Percentiles rank a stretch among this genome's conserved stretches.
phyloP scores from a whole-genome alignment of 2,888 invertebrate genomes.

The Nymphalis c-album region DNA sequence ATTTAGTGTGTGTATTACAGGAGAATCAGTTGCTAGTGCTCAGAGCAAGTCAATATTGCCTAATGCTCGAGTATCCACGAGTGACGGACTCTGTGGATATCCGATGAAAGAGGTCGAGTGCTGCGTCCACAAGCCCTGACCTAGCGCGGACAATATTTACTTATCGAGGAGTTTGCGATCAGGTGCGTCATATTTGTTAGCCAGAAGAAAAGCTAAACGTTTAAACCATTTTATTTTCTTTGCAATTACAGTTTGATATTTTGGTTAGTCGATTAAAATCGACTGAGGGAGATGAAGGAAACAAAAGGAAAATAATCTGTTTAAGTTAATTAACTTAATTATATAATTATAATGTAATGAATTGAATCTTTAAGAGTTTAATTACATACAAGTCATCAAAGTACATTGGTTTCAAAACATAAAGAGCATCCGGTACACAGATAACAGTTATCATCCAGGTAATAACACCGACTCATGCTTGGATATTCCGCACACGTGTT shows the following conservation, averaged over 20 bases:
- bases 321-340: too few relatives aligned
- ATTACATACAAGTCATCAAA: constrained; percentile 27
- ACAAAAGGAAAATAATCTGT: too few relatives aligned
- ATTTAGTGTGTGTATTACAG: constrained; percentile 18
- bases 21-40: constrained; percentile 34
- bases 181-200: constrained; percentile 22
- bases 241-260: constrained; percentile 1
- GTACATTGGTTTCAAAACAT: constrained; percentile 27
- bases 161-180: constrained; percentile 28
- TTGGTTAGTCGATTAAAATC: neutral
- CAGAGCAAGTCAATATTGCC: constrained; percentile 41
- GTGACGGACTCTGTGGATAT: constrained; percentile 45
- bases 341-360: neutral
- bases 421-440: constrained; percentile 37
- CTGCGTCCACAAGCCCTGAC: constrained; percentile 56
- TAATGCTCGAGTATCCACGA: constrained; percentile 43
- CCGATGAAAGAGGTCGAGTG: constrained; percentile 64
- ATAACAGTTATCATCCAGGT: constrained; percentile 45
- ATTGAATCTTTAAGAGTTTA: constrained; percentile 17
- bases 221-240: neutral
- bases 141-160: constrained; percentile 42
- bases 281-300: too few relatives aligned
- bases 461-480: constrained; percentile 43
- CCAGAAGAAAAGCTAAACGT: constrained; percentile 6
- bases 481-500: constrained; percentile 49